These are phyloP conservation scores for Luehdorfia chinensis DNA, from an alignment of 1,140 invertebrate species.

Conservation along the genomic window DNA sequence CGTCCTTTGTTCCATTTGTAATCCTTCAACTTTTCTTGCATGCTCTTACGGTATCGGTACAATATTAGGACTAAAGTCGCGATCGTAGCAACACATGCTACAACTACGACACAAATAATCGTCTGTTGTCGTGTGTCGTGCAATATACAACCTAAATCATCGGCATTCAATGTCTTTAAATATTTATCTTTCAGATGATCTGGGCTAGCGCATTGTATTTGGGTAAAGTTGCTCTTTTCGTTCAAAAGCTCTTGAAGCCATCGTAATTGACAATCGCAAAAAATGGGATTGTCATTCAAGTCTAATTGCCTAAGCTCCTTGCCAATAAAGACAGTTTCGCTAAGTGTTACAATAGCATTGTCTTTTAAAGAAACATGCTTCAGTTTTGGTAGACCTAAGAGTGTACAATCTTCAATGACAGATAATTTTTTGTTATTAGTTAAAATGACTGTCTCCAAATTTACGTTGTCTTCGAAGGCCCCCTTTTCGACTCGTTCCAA, in stretches of 20 bases:
- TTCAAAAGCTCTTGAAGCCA: constrained; percentile 88
- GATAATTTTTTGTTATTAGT: constrained; percentile 86
- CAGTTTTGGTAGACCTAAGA: constrained; percentile 87
- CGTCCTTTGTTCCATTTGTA: constrained; percentile 89
- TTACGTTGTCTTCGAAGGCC: constrained; percentile 87
- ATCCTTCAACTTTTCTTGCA: constrained; percentile 88
- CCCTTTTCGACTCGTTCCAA: constrained; percentile 85
- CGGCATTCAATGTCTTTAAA: constrained; percentile 82
- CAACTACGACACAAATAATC: constrained; percentile 85
- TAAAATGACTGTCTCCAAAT: constrained; percentile 86
- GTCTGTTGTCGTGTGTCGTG: constrained; percentile 86
- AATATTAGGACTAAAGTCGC: constrained; percentile 83
- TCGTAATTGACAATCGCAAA: constrained; percentile 88
- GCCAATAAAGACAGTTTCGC: constrained; percentile 87
- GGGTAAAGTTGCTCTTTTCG: constrained; percentile 82
- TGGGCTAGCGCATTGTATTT: constrained; percentile 86
- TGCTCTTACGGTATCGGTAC: constrained; percentile 86
- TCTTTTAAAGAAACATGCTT: constrained; percentile 86
- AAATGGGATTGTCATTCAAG: constrained; percentile 88
- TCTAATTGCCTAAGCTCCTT: constrained; percentile 86
- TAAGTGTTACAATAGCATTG: constrained; percentile 85
- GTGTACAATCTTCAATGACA: constrained; percentile 84
- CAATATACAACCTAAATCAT: constrained; percentile 88
- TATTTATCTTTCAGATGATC: constrained; percentile 82
- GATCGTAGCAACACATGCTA: constrained; percentile 82